These are phyloP conservation scores for Drosophila hydei DNA, from an alignment of 1,140 invertebrate species.

Conservation along the genomic window DNA sequence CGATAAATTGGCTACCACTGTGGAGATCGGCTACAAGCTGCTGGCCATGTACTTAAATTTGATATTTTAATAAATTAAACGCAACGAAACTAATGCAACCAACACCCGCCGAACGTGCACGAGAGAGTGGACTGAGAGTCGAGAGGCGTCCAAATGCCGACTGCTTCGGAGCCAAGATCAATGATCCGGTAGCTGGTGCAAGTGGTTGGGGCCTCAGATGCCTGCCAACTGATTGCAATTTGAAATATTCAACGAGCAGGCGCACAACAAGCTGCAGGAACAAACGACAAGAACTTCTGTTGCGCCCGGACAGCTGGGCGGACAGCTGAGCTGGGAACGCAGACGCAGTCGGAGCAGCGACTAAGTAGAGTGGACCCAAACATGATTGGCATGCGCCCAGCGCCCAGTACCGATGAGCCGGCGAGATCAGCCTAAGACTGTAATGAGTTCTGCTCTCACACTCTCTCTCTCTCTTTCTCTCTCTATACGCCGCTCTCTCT, in stretches of 20 bases:
- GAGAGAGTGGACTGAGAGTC: too few species aligned
- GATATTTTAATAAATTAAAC: slow-evolving; percentile 80
- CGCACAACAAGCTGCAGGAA: slow-evolving; percentile 66
- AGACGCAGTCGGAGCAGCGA: slow-evolving; percentile 7
- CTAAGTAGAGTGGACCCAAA: slow-evolving; percentile 28
- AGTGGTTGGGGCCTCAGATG: slow-evolving; percentile 51
- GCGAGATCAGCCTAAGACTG: slow-evolving; percentile 21
- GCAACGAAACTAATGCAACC: slow-evolving; percentile 69
- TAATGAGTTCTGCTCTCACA: slow-evolving; percentile 40
- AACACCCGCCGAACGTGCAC: slow-evolving; percentile 34
- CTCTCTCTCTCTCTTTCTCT: background rate
- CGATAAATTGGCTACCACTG: slow-evolving; percentile 51
- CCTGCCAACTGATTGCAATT: slow-evolving; percentile 82
- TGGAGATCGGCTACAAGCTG: slow-evolving; percentile 4
- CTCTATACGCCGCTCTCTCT: background rate
- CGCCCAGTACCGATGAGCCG: slow-evolving; percentile 11
- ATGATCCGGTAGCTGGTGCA: slow-evolving; percentile 44
- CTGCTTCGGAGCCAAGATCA: slow-evolving; percentile 16
- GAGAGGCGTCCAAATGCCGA: slow-evolving; percentile 2
- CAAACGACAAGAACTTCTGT: slow-evolving; percentile 81
- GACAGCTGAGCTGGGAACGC: slow-evolving; percentile 13
- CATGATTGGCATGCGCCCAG: slow-evolving; percentile 71
- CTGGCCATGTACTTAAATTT: slow-evolving; percentile 68
- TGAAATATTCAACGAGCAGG: slow-evolving; percentile 78
- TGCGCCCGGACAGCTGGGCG: slow-evolving; percentile 45